Conservation (phyloP, 2,888 invertebrate genomes). For the Synanthedon andrenaeformis region DNA sequence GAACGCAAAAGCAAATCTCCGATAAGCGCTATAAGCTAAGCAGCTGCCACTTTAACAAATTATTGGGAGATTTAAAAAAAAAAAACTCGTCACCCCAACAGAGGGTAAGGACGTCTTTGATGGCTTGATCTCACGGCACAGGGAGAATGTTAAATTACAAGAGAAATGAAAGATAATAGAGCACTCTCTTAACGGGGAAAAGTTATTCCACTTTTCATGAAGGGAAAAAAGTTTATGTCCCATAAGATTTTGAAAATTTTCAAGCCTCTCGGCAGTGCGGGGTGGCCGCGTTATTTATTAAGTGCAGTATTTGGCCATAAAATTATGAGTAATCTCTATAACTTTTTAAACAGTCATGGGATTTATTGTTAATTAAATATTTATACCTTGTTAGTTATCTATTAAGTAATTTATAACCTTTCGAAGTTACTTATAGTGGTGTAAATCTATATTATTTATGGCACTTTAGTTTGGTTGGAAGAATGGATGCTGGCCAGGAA, state of each 20-base stretch:
- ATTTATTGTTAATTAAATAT: too few species aligned
- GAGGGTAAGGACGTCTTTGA: conserved; percentile 56
- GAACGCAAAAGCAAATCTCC: conserved; percentile 27
- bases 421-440: too few species aligned
- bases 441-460: too few species aligned
- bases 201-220: conserved; percentile 38
- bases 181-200: conserved; percentile 48
- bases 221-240: conserved; percentile 54
- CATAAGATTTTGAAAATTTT: conserved; percentile 52
- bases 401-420: too few species aligned
- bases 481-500: too few species aligned
- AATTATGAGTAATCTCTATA: too few species aligned
- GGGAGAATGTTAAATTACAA: conserved; percentile 66
- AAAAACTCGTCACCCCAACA: conserved; percentile 61
- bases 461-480: too few species aligned
- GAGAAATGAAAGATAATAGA: conserved; percentile 69
- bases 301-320: conserved; percentile 17
- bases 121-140: conserved; percentile 60
- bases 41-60: conserved; percentile 68
- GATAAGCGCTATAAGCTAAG: conserved; percentile 65
- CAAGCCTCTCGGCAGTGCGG: conserved; percentile 34
- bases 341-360: too few species aligned
- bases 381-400: too few species aligned
- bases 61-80: conserved; percentile 61
- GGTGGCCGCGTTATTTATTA: conserved; percentile 56